These are phyloP conservation scores for Drosophila mimetica DNA, from an alignment of 2,888 invertebrate species.

Conservation along the genomic window DNA sequence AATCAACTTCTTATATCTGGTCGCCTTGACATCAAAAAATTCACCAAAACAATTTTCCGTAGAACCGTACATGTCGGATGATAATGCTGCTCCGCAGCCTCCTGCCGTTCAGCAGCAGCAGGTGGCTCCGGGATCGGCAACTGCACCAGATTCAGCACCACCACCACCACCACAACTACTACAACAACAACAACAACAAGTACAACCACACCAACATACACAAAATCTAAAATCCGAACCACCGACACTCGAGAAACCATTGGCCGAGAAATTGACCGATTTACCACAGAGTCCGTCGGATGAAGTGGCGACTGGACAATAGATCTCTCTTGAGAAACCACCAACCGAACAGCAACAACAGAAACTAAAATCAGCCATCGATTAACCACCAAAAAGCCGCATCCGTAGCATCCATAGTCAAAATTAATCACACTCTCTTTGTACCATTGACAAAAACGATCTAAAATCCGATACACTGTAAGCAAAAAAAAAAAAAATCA, in stretches of 20 bases:
- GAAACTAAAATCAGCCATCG: conserved; percentile 48
- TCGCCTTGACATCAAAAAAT: conserved; percentile 37
- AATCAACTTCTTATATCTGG: conserved; percentile 1
- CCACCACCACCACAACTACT: conserved; percentile 43
- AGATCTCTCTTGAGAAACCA: conserved; percentile 30
- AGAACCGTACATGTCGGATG: conserved; percentile 72
- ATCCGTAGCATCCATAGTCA: conserved; percentile 40
- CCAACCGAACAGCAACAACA: conserved; percentile 50
- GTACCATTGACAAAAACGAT: conserved; percentile 50
- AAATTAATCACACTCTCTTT: conserved; percentile 52
- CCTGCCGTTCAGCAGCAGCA: conserved; percentile 58
- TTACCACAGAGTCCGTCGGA: conserved; percentile 64
- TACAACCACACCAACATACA: conserved; percentile 59
- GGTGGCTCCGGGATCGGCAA: conserved; percentile 42
- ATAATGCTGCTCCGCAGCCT: conserved; percentile 59
- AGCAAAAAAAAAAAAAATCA: conserved; percentile 46
- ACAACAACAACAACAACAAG: conserved; percentile 57
- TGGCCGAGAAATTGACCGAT: conserved; percentile 72
- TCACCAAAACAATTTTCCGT: conserved; percentile 65
- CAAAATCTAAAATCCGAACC: conserved; percentile 63
- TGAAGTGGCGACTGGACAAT: conserved; percentile 69
- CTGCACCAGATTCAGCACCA: conserved; percentile 45
- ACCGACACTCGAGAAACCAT: conserved; percentile 77
- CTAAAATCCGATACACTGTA: conserved; percentile 64
- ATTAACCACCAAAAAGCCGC: conserved; percentile 33